Conservation (phyloP, 2,888 invertebrate genomes). For the Petrolisthes manimaculis region DNA sequence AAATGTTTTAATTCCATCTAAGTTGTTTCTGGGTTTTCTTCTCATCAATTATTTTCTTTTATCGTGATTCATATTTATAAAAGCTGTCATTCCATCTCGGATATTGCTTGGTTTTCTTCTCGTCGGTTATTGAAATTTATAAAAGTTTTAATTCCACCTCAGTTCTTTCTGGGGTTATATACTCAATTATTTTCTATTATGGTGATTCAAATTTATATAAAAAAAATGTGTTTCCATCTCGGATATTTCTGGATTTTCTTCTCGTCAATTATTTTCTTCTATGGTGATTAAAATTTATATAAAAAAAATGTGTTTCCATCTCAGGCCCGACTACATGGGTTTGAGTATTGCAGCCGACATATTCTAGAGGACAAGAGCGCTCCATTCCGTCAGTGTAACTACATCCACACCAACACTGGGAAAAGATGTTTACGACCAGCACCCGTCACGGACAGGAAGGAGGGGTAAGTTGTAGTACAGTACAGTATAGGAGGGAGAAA, state of each 20-base stretch:
- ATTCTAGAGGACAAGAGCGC: slow-evolving; percentile 86
- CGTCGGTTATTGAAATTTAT: background rate
- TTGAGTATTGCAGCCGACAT: slow-evolving; percentile 73
- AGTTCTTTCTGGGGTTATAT: background rate
- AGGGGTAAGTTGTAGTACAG: slow-evolving; percentile 73
- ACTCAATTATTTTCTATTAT: background rate
- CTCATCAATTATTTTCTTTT: too few species aligned
- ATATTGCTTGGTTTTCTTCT: too few species aligned
- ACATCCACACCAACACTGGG: slow-evolving; percentile 78
- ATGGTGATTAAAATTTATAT: background rate
- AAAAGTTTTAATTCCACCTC: too few species aligned
- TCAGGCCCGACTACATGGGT: slow-evolving; percentile 56
- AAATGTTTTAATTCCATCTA: too few species aligned
- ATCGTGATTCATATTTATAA: too few species aligned
- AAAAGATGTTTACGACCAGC: slow-evolving; percentile 85
- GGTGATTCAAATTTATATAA: background rate
- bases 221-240: background rate
- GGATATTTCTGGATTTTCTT: background rate
- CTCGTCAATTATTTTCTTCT: background rate
- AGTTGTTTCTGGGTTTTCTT: too few species aligned
- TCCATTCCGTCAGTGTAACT: slow-evolving; percentile 86
- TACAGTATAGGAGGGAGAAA: background rate
- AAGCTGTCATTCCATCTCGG: too few species aligned
- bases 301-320: background rate
- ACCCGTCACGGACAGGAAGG: slow-evolving; percentile 80